Evolutionary conservation across 2,888 invertebrate genomes (phyloP).

Genomic region (Spilosoma lubricipeda): DNA sequence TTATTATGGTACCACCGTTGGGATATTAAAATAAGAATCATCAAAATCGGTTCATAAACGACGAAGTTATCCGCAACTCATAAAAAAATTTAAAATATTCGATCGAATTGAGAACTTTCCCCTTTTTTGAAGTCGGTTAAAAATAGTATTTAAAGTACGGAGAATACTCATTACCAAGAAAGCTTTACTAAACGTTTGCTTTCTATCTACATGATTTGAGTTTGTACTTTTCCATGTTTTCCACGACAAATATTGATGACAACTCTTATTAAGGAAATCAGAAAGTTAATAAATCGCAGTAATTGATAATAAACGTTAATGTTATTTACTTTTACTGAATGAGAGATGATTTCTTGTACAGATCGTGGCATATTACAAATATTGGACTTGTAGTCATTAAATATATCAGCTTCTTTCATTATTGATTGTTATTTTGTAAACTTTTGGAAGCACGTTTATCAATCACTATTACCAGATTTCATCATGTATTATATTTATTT

Average conservation of each 20-base stretch:
- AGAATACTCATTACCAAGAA: too few species aligned
- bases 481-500: too few species aligned
- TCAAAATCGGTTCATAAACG: too few species aligned
- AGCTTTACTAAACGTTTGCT: background rate
- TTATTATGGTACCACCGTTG: too few species aligned
- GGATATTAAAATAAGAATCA: too few species aligned
- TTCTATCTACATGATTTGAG: conserved; percentile 16
- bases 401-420: background rate
- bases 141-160: too few species aligned
- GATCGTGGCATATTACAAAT: background rate
- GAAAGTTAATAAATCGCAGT: conserved; percentile 37
- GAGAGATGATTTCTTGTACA: conserved; percentile 8
- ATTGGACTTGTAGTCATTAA: background rate
- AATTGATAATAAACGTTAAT: conserved; percentile 41
- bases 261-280: conserved; percentile 21
- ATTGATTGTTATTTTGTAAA: background rate
- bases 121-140: too few species aligned
- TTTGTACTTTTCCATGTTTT: conserved; percentile 21
- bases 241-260: conserved; percentile 39
- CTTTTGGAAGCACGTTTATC: background rate
- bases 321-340: conserved; percentile 43
- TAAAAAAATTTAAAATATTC: too few species aligned
- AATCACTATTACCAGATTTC: background rate
- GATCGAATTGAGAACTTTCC: too few species aligned
- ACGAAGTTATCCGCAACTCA: too few species aligned